Conservation (phyloP, 2,888 invertebrate species). For the Lepidonotus clava region DNA sequence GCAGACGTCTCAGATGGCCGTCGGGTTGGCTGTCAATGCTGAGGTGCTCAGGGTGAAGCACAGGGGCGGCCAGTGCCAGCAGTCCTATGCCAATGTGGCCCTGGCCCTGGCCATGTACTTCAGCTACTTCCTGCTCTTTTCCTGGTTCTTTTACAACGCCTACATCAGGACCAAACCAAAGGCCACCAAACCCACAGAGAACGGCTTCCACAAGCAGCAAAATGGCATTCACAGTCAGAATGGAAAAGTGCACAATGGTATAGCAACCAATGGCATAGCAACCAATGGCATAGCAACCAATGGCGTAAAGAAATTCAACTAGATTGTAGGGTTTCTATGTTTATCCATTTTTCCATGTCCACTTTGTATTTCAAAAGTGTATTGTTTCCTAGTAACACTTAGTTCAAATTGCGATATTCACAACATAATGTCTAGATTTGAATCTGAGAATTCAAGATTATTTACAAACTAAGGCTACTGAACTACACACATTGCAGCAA, state of each 20-base stretch:
- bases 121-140: conserved; percentile 77
- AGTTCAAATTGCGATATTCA: too few relatives aligned
- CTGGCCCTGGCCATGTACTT: conserved; percentile 73
- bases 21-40: conserved; percentile 63
- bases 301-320: conserved; percentile 6
- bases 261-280: too few relatives aligned
- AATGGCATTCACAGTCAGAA: background rate
- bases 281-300: background rate
- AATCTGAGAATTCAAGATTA: too few relatives aligned
- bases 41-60: conserved; percentile 53
- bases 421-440: too few relatives aligned
- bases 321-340: too few relatives aligned
- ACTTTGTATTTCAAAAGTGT: too few relatives aligned
- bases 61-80: conserved; percentile 40
- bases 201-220: background rate
- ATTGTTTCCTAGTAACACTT: too few relatives aligned
- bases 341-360: too few relatives aligned
- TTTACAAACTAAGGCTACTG: too few relatives aligned
- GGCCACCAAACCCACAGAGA: too few relatives aligned
- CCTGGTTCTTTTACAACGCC: conserved; percentile 75
- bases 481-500: too few relatives aligned
- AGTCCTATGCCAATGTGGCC: conserved; percentile 66
- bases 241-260: too few relatives aligned
- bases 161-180: conserved; percentile 65
- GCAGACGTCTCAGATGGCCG: conserved; percentile 72